Evolutionary conservation across 2,797 vertebrate genomes (phyloP), one percentile per base, ranked within the genome.

Genomic region (Typhlichthys eigenmanni): DNA sequence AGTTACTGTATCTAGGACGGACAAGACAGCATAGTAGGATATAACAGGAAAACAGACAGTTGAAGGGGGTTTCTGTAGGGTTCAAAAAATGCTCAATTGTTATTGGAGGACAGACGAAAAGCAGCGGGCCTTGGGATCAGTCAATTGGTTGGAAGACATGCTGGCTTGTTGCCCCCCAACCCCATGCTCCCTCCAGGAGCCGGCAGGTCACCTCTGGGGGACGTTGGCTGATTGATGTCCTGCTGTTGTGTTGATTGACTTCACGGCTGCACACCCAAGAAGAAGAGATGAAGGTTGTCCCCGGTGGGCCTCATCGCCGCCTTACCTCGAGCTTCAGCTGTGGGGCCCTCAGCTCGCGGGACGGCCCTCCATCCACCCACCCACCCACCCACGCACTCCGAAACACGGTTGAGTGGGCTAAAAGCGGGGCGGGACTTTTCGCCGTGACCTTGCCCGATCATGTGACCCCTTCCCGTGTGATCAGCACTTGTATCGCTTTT

Each of bases 151-250:
- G 50, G 34, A 72, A 68, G 68, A 73, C 61, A 63, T 66, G 43
- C 54, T 38, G 53, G 6, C 19, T 54, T 24, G 24, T 24, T 24
- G 3, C 55, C 51, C 60, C 49, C 46, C 19, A 43, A 29, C 52
- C 47, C 61, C 60, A 66, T 58, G 54, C 66, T 58, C 2, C 52
- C 48, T 66, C 69, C 64, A 76, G 84, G 80, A 82, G 74, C 72
- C 68, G 73, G 71, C 71, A 76, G 85, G 77, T 82, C 80, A 85
- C 71, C 85, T 81, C 86, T 76, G 79, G 68, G 82, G 85, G 86
- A 89, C 80, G 54, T 60, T 66, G 73, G 74, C 76, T 89, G 88
- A 91, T 89, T 88, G 86, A 88, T 90, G 85, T 80, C 82, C 81
- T 68, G 70, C 74, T 85, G 82, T 84, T 76, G 46, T 78, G 71